These are phyloP conservation scores for Scaptomyza caliginosa DNA, from an alignment of 2,888 invertebrate genomes.

Conservation along the genomic window DNA sequence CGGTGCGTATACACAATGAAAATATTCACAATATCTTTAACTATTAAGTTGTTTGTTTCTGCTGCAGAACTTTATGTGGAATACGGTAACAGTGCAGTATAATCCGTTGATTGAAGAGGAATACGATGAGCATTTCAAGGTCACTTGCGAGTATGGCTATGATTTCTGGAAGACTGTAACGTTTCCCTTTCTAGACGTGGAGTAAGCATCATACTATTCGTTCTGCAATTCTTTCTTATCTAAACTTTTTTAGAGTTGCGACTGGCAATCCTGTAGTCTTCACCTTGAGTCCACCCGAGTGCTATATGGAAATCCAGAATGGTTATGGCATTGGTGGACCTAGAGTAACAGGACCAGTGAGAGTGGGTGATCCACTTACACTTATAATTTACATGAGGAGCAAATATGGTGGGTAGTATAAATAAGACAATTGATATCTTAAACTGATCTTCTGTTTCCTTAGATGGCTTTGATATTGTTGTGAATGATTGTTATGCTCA, in stretches of 20 bases:
- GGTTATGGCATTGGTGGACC: conserved; percentile 95
- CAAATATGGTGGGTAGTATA: conserved; percentile 90
- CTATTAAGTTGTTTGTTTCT: not conserved
- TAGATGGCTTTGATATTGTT: conserved; percentile 97
- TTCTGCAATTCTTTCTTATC: too few species aligned
- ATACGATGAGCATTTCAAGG: conserved; percentile 97
- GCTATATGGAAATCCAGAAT: conserved; percentile 97
- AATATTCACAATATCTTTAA: not conserved
- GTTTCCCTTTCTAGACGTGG: conserved; percentile 96
- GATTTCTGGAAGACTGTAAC: conserved; percentile 99
- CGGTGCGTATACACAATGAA: conserved; percentile 86
- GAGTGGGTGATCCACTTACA: conserved; percentile 96
- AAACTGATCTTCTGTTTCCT: not conserved
- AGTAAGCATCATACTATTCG: conserved; percentile 88
- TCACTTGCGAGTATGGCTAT: conserved; percentile 97
- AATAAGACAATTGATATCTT: not conserved
- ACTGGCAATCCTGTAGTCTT: conserved; percentile 97
- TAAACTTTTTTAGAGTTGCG: conserved; percentile 88
- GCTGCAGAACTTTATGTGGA: conserved; percentile 96
- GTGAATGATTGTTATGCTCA: conserved; percentile 97
- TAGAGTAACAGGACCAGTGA: conserved; percentile 93
- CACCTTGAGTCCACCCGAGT: conserved; percentile 96
- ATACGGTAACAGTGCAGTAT: conserved; percentile 97
- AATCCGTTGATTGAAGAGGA: conserved; percentile 97
- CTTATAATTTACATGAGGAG: conserved; percentile 97